phyloP scores from a whole-genome alignment of 2,888 invertebrate species.

The Ctena decussata region DNA sequence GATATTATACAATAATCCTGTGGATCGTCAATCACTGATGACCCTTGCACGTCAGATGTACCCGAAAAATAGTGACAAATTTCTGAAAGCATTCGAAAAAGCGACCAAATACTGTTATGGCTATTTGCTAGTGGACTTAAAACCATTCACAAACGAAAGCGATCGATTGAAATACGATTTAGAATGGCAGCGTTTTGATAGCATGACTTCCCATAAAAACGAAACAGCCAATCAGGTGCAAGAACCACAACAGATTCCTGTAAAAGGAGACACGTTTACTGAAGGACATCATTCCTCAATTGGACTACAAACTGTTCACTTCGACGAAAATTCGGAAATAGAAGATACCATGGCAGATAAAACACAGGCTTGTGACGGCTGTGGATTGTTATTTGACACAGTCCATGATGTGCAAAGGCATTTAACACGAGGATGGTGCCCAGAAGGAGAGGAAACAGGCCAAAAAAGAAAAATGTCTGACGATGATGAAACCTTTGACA shows the following conservation, averaged over 20 bases:
- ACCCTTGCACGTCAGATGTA: constrained; percentile 25
- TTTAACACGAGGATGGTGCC: background rate
- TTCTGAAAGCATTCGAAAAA: constrained; percentile 26
- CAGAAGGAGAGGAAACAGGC: constrained; percentile 23
- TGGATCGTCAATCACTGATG: constrained; percentile 15
- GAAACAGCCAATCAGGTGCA: constrained; percentile 22
- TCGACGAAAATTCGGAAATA: constrained; percentile 5
- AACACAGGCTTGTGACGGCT: constrained; percentile 35
- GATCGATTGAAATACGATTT: constrained; percentile 23
- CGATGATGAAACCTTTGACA: background rate
- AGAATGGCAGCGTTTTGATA: background rate
- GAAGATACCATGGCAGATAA: constrained; percentile 18
- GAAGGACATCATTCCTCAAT: background rate
- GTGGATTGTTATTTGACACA: constrained; percentile 36
- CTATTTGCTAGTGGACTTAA: constrained; percentile 29
- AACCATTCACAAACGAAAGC: constrained; percentile 36
- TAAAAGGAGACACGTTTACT: constrained; percentile 30
- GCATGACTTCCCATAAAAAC: background rate
- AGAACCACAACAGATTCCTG: background rate
- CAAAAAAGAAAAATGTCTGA: background rate
- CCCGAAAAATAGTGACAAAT: constrained; percentile 18
- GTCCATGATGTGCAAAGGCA: constrained; percentile 5
- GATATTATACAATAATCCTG: constrained; percentile 23
- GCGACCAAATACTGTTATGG: constrained; percentile 27
- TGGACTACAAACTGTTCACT: constrained; percentile 6